A percentile compares a stretch with the other conserved stretches of the same genome.
phyloP scores from a whole-genome alignment of 2,888 invertebrate genomes.

The Pantelozetes paolii region DNA sequence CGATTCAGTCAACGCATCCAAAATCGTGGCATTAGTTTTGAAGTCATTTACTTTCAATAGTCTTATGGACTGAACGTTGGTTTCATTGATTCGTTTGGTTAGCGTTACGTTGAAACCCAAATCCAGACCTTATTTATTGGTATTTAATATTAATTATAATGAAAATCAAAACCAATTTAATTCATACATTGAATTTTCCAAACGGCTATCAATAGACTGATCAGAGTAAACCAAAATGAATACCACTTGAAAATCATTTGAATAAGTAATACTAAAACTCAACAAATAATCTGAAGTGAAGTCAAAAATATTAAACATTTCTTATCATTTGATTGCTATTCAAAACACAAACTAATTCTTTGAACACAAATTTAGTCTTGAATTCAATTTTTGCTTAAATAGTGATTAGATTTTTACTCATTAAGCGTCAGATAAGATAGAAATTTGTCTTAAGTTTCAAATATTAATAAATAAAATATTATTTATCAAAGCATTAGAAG shows the following conservation, averaged over 20 bases:
- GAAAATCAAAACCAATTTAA: not conserved
- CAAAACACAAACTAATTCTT: no score
- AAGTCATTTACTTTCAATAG: not conserved
- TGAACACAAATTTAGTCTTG: no score
- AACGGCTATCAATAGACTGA: not conserved
- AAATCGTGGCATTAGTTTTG: not conserved
- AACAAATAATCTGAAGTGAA: no score
- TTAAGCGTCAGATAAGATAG: no score
- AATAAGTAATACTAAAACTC: no score
- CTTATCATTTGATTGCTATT: no score
- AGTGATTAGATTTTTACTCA: no score
- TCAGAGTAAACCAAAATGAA: not conserved
- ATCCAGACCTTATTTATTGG: not conserved
- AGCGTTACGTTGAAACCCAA: not conserved
- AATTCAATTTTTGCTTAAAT: no score
- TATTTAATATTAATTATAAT: not conserved
- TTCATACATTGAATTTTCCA: not conserved
- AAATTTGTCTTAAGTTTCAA: no score
- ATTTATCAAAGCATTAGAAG: no score
- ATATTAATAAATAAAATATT: no score
- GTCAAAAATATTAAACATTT: no score
- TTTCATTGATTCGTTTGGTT: not conserved
- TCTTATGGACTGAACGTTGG: not conserved
- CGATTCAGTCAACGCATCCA: not conserved
- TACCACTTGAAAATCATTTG: not conserved